phyloP scores from a whole-genome alignment of 2,888 invertebrate species.

The Synergus gifuensis region DNA sequence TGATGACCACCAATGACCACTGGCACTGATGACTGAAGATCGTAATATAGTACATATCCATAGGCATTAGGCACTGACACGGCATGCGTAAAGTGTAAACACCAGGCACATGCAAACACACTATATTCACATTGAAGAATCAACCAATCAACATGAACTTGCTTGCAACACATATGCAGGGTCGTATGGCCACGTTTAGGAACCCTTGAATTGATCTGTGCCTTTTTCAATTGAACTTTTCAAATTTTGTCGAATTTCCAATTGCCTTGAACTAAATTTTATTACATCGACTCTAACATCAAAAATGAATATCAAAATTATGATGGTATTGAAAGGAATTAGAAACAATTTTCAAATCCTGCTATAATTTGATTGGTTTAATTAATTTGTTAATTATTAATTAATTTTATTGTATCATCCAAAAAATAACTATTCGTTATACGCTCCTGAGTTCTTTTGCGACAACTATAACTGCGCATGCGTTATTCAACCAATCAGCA shows the following conservation, averaged over 20 bases:
- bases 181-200: not conserved
- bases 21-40: too few species aligned
- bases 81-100: too few species aligned
- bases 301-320: not conserved
- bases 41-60: too few species aligned
- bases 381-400: too few species aligned
- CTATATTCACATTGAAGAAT: too few species aligned
- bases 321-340: not conserved
- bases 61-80: too few species aligned
- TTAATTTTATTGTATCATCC: not conserved
- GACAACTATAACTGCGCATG: not conserved
- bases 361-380: not conserved
- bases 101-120: too few species aligned
- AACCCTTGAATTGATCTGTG: not conserved
- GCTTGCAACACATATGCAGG: too few species aligned
- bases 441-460: not conserved
- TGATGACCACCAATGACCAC: too few species aligned
- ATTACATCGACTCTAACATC: not conserved
- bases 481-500: not conserved
- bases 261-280: not conserved
- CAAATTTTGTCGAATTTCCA: not conserved
- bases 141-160: too few species aligned
- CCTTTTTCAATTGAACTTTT: not conserved
- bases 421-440: not conserved
- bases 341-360: not conserved